A percentile compares a stretch with the other conserved stretches of the same genome.
phyloP scores from a whole-genome alignment of 2,113 vertebrate species.

The Propithecus coquereli region DNA sequence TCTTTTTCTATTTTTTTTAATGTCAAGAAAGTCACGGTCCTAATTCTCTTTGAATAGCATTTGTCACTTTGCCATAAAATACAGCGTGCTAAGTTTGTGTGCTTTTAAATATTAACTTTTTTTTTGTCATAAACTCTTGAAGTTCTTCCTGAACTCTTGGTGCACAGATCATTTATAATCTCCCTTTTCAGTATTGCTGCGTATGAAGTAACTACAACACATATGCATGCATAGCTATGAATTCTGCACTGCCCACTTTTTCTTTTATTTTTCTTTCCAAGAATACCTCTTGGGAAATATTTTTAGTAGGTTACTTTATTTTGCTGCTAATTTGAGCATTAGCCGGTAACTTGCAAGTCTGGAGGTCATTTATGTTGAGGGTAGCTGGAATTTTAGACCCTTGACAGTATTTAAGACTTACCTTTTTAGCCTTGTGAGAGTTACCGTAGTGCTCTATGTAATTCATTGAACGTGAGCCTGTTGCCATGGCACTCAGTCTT shows the following conservation, averaged over 20 bases:
- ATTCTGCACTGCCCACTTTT: neutral
- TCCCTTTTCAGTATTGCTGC: neutral
- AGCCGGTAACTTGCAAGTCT: neutral
- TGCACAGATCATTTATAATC: neutral
- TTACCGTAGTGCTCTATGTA: neutral
- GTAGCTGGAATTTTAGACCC: neutral
- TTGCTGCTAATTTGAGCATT: slow-evolving; percentile 45
- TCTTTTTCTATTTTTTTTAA: neutral
- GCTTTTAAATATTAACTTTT: neutral
- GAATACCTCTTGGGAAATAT: slow-evolving; percentile 34
- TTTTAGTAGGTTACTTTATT: neutral
- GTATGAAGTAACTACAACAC: neutral
- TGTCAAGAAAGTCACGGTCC: neutral
- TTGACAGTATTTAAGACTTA: neutral
- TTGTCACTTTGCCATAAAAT: slow-evolving; percentile 37
- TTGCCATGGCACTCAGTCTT: neutral
- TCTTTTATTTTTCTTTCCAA: neutral
- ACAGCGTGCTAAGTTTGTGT: neutral
- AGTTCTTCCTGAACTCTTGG: slow-evolving; percentile 15
- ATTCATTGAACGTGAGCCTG: neutral
- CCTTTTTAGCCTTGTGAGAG: neutral
- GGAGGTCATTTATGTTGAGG: neutral
- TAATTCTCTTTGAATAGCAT: slow-evolving; percentile 16
- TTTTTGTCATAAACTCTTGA: neutral
- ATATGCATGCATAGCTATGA: neutral